phyloP scores from a whole-genome alignment of 2,797 vertebrate genomes.

The Enteromius trimaculatus region DNA sequence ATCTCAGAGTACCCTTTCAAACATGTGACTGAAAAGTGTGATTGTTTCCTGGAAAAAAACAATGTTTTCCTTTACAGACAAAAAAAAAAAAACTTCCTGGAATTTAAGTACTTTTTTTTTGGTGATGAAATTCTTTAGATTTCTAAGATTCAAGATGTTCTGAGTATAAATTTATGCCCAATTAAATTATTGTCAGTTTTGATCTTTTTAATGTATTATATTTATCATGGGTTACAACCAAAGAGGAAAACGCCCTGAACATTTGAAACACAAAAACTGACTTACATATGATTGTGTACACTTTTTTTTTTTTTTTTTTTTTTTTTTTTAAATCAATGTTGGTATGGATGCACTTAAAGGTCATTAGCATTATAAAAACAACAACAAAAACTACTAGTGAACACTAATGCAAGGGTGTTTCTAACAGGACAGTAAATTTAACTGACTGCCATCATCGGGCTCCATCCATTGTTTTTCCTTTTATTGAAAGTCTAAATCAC shows the following conservation, averaged over 20 bases:
- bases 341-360: too few relatives aligned
- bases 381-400: too few relatives aligned
- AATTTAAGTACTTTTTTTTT: not conserved
- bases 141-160: not conserved
- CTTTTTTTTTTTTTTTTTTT: too few relatives aligned
- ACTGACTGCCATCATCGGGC: too few relatives aligned
- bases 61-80: not conserved
- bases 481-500: too few relatives aligned
- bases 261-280: not conserved
- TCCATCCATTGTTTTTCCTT: too few relatives aligned
- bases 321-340: not conserved
- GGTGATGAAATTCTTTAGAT: not conserved
- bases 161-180: not conserved
- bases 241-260: not conserved
- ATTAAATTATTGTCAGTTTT: not conserved
- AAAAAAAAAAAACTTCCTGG: not conserved
- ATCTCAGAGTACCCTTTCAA: not conserved
- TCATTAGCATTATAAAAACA: too few relatives aligned
- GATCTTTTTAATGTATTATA: not conserved
- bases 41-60: not conserved
- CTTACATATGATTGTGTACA: not conserved
- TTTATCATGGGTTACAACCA: not conserved
- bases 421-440: too few relatives aligned
- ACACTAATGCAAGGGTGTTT: too few relatives aligned
- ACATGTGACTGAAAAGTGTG: not conserved